These are phyloP conservation scores for Pogonophryne albipinna DNA, from an alignment of 2,797 vertebrate species.

Conservation along the genomic window DNA sequence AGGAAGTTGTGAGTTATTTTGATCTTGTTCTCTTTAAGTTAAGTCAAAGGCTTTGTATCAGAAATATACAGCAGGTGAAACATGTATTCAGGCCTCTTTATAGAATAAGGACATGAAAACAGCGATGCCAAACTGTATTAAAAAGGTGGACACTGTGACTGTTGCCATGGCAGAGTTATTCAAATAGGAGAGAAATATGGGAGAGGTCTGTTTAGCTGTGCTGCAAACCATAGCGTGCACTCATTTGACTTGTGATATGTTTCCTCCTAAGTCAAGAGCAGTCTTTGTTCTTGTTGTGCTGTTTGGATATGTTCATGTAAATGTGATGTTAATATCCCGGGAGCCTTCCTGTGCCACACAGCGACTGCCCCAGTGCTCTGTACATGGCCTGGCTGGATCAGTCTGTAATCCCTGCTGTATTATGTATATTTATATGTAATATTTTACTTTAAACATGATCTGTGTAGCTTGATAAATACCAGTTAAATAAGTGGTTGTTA, in stretches of 20 bases:
- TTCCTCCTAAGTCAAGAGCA: background rate
- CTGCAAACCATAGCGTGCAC: background rate
- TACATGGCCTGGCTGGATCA: constrained; percentile 85
- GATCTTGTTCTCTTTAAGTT: background rate
- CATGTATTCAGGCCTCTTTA: background rate
- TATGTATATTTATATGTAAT: background rate
- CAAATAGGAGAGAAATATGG: background rate
- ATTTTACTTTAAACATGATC: background rate
- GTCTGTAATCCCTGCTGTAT: constrained; percentile 49
- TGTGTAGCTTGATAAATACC: background rate
- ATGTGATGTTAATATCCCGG: constrained; percentile 40
- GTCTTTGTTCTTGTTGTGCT: background rate
- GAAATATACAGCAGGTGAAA: background rate
- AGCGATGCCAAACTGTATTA: background rate
- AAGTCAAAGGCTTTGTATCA: background rate
- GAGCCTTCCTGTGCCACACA: constrained; percentile 81
- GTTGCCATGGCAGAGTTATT: background rate
- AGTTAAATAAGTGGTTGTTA: background rate
- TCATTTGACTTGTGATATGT: constrained; percentile 18
- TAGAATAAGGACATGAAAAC: background rate
- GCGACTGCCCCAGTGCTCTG: constrained; percentile 78
- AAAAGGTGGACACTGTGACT: background rate
- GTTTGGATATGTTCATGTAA: background rate
- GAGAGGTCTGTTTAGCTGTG: rapidly evolving
- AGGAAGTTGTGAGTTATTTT: background rate